Base-by-base conservation (phyloP, 1,140 invertebrate species). In the Chlorops oryzae region DNA sequence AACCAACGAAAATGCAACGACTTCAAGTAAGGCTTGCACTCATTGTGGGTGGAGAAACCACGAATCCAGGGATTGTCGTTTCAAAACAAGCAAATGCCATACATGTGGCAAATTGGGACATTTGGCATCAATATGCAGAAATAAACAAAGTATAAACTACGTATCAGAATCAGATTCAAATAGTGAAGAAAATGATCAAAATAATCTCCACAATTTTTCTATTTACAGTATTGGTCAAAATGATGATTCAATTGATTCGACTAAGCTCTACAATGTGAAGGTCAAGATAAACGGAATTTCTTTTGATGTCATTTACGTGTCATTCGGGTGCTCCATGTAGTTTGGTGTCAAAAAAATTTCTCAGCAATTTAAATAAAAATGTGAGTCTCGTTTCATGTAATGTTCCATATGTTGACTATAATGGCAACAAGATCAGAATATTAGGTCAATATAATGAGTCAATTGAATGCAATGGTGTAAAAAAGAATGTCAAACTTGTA, bases 341-440 rank as follows among this genome's bases (percentile, higher is more conserved):
- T 13, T 47, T 47, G 32, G n/a, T 47, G 15, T 23, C 43, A 5
- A 47, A n/a, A n/a, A n/a, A 12, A 47, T 5, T 47, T 37, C n/a
- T 23, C 18, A 21, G 7, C n/a, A 47, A 37, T 23, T 23, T 47
- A 37, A n/a, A 15, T 7, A 37, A 3, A 15, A n/a, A 23, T 4
- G 27, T 4, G 13, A 10, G 24, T 24, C n/a, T 47, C 7, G 23
- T 24, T 6, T 35, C 32, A 34, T 47, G 45, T 37, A 17, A 4
- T 7, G 15, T n/a, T 6, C 22, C 10, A 23, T 47, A 24, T n/a
- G 3, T 15, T 22, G 23, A 10, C 22, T 47, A 37, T 17, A 22
- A 23, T 47, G 45, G 45, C 5, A 17, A 34, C 24, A 12, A 24
- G 10, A 47, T 47, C 6, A 21, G 38, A 12, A 24, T 47, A 6